Base-by-base conservation (phyloP, 2,797 vertebrate species). In the Pangasius macronema region DNA sequence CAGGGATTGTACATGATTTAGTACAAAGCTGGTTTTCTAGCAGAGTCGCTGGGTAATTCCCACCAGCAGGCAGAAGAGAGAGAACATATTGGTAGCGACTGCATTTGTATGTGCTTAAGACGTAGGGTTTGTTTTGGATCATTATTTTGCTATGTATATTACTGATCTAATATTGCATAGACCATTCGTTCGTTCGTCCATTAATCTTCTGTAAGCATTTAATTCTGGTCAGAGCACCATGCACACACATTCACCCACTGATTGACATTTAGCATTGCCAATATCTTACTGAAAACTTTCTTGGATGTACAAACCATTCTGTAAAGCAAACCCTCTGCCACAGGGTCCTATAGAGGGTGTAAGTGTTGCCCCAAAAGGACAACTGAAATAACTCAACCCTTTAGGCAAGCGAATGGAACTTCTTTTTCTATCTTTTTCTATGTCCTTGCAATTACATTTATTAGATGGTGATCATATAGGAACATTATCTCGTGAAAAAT, bases 1-100 rank as follows among this genome's bases (percentile, higher is more conserved):
- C 94, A 93, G 90, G 93, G 91, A 95, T 95, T 94, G 93, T 94
- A 94, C 93, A 94, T 94, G 92, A 95, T 95, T 95, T 95, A 93
- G 93, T 92, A 91, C 93, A 86, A 77, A 86, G 88, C 27, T 88
- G 89, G 90, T 87, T 87, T 90, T 91, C 82, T 85, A 85, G 90
- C 88, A 91, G 88, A 72, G 84, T 89, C 87, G 91, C 92, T 90
- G 92, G 93, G 90, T 92, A 92, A 94, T 93, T 93, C 92, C 92
- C 92, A 89, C 93, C 91, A 92, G 92, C 88, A 91, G 51, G 18
- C 90, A 89, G 89, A 88, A 89, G 76, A 88, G 75, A 84, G 77
- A 92, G 67, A 89, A 92, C 91, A 92, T 88, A 92, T 92, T 93
- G 49, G 5, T 53, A 49, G 63, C 36, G 42, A 68, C 36, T 53